These are phyloP conservation scores for Ylistrum balloti DNA, from an alignment of 1,140 invertebrate genomes.

Conservation along the genomic window DNA sequence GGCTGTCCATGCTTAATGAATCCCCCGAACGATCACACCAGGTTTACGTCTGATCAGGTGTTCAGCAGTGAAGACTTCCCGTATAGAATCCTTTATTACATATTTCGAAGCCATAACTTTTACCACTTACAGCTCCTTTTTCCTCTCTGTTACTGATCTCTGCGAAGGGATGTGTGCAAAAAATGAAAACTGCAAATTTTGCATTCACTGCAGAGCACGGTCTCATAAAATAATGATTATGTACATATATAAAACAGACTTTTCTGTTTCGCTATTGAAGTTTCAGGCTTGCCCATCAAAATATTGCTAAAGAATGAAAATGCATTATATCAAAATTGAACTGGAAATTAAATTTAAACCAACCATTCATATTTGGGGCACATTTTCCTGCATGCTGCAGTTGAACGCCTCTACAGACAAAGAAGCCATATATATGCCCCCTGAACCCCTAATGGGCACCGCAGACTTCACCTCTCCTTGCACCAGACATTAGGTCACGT, in stretches of 20 bases:
- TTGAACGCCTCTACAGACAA: not conserved
- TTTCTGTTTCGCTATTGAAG: constrained; percentile 26
- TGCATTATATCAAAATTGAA: not conserved
- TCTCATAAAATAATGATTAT: not conserved
- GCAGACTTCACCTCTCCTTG: not conserved
- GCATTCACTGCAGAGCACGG: not conserved
- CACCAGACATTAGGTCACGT: constrained; percentile 2
- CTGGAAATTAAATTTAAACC: constrained; percentile 29
- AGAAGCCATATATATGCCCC: not conserved
- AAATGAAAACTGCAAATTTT: not conserved
- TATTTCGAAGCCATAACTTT: not conserved
- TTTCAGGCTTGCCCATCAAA: not conserved
- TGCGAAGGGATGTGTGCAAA: constrained; percentile 9
- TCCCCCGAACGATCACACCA: not conserved
- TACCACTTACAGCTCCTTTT: not conserved
- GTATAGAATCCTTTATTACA: not conserved
- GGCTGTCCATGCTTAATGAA: not conserved
- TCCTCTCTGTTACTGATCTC: not conserved
- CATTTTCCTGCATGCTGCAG: not conserved
- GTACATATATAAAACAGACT: not conserved
- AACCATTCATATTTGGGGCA: constrained; percentile 22
- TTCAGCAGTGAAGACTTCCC: not conserved
- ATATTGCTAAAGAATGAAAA: not conserved
- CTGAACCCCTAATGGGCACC: constrained; percentile 16
- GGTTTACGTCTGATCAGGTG: not conserved